Evolutionary conservation across 2,888 invertebrate species (phyloP), one percentile per base, ranked within the genome.

Genomic region (Caenorhabditis parvicauda): DNA sequence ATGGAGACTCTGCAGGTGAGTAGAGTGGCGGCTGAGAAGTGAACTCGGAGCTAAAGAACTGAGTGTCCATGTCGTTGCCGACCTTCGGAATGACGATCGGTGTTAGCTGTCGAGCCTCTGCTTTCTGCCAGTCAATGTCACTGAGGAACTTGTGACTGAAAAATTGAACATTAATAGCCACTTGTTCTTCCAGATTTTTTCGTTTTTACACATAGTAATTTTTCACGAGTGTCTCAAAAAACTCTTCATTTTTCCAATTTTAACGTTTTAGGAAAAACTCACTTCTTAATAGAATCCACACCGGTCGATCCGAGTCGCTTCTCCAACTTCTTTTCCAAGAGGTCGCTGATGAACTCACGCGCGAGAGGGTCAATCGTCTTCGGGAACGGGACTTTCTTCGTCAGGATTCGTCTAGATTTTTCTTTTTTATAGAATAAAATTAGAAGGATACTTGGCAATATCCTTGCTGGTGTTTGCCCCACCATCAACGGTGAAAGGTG

Each of bases 41-140:
- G 84, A 96, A 96, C 84, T 96, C 95, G 67, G 91, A 91, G 42
- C 93, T 90, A 83, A 96, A 96, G 86, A 96, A 94, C 80, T 91
- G 90, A 14, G 92, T 91, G 84, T 96, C 95, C 63, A 91, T 86
- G 46, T 82, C 67, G 45, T 89, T 83, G 48, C 87, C 67, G 61
- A 95, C 88, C 55, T 87, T 86, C n/a, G 95, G 96, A 70, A 89
- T 88, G 84, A 94, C 92, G 1, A 94, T 94, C 0, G 95, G 91
- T 14, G 87, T 83, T 55, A 92, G 86, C 72, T 88, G 87, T 77
- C 92, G 90, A 1, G 86, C 84, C 1, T 89, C 87, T 46, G 95
- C 85, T 48, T 88, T 88, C 17, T 87, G 86, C 95, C 95, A 96
- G 82, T 90, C 88, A 28, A 92, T 83, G 59, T 84, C 86, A 85